phyloP scores from a whole-genome alignment of 2,113 vertebrate genomes.

The Pedionomus torquatus region DNA sequence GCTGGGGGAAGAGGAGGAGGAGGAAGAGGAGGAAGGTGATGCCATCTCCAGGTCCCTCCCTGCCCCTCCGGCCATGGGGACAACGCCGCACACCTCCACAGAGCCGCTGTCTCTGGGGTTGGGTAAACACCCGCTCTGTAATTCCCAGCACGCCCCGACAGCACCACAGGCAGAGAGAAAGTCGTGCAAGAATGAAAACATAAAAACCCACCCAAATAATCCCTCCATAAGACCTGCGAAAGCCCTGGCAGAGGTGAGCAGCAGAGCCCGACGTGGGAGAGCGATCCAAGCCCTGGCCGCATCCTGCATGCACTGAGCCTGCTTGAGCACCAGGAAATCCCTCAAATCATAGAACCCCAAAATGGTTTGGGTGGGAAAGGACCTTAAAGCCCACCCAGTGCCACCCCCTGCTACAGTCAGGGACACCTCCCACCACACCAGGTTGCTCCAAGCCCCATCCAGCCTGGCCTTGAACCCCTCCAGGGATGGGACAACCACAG shows the following conservation, averaged over 20 bases:
- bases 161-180: not conserved
- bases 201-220: not conserved
- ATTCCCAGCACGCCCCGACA: not conserved
- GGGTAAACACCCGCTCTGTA: not conserved
- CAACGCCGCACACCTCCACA: not conserved
- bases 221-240: accelerated
- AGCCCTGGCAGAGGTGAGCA: accelerated
- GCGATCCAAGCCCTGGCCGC: not conserved
- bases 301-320: accelerated
- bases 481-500: not conserved
- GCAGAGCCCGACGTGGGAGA: accelerated
- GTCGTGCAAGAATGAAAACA: accelerated
- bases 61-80: not conserved
- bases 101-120: not conserved
- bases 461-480: no score
- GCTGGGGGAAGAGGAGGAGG: not conserved
- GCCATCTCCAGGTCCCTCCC: constrained; percentile 36
- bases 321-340: not conserved
- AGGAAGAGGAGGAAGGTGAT: not conserved
- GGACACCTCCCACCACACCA: not conserved
- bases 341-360: not conserved
- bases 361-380: not conserved
- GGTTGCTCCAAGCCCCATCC: no score
- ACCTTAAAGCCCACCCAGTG: not conserved
- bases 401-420: not conserved